Evolutionary conservation across 2,797 vertebrate genomes (phyloP), one percentile per base, ranked within the genome.

Genomic region (Uromys caudimaculatus): DNA sequence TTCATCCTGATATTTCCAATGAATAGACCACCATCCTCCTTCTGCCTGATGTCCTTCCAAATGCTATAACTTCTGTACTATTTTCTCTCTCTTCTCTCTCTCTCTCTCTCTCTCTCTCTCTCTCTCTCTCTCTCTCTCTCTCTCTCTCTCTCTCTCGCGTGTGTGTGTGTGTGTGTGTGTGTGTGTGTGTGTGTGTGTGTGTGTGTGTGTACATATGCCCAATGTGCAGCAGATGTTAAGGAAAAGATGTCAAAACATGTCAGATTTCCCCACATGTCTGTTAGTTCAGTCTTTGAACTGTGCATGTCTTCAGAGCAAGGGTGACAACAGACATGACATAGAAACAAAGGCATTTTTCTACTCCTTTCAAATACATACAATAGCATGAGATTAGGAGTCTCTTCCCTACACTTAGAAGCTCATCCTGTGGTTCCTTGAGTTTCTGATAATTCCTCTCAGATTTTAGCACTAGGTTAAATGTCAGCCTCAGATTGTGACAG

Each of bases 391-490:
- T 62, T 86, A 84, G 16, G 27, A 93, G 17, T 89, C 62, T 54
- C 29, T 96, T 95, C 76, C 14, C 23, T 78, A 3, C 3, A 38
- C 54, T 52, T 91, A n/a, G 78, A 92, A 83, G 76, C 38, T 10
- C 47, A 76, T 85, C 92, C n/a, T 5, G 1, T 76, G 24, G 7
- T 78, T 88, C 32, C 93, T 87, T 5, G 41, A 56, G 47, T 83
- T 93, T 56, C 56, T 88, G n/a, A 91, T 86, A 93, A 91, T 81
- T 89, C 60, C 19, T 95, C 60, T 82, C 78, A 50, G 71, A 89
- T 75, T 95, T 82, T 89, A n/a, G 19, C 6, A 62, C 77, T 21
- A 85, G 84, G 64, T 93, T 93, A 81, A 56, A 50, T 90, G 90
- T 75, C 77, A 52, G 29, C 81, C 94, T 85, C 27, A 41, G 41